Percentiles rank a stretch among this genome's conserved stretches.
Conservation (phyloP, 2,113 vertebrate species). For the Nyctereutes procyonoides region DNA sequence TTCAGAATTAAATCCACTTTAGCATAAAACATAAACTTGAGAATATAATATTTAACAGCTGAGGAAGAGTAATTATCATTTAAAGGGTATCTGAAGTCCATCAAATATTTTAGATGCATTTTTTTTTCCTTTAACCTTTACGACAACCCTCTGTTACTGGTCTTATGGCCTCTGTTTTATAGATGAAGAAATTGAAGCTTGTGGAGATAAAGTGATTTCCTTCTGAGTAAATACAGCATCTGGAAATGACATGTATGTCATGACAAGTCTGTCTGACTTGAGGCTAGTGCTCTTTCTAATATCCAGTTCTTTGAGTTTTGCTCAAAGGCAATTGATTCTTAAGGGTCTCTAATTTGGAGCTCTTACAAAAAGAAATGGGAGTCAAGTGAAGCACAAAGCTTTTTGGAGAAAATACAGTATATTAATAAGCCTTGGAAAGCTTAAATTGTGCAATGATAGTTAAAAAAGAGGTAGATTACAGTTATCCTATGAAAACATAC, state of each 20-base stretch:
- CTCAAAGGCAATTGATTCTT: neutral
- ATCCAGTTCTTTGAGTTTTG: neutral
- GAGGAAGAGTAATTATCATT: neutral
- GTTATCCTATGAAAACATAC: neutral
- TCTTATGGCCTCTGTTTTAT: neutral
- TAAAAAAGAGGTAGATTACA: neutral
- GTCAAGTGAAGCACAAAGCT: neutral
- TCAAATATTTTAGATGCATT: neutral
- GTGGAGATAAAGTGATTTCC: neutral
- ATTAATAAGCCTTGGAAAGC: neutral
- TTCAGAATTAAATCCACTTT: conserved; percentile 7
- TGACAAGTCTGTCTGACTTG: neutral
- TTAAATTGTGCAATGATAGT: neutral
- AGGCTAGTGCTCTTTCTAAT: neutral
- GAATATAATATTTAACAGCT: neutral
- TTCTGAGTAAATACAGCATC: neutral
- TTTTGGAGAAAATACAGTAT: neutral
- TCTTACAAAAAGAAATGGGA: neutral
- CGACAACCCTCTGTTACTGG: neutral
- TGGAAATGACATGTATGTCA: neutral
- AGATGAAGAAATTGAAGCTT: neutral
- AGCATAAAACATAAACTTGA: neutral
- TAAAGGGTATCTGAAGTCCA: neutral
- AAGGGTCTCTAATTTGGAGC: neutral
- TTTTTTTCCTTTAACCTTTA: neutral